phyloP scores from a whole-genome alignment of 2,113 vertebrate genomes.

The Tenrec ecaudatus region DNA sequence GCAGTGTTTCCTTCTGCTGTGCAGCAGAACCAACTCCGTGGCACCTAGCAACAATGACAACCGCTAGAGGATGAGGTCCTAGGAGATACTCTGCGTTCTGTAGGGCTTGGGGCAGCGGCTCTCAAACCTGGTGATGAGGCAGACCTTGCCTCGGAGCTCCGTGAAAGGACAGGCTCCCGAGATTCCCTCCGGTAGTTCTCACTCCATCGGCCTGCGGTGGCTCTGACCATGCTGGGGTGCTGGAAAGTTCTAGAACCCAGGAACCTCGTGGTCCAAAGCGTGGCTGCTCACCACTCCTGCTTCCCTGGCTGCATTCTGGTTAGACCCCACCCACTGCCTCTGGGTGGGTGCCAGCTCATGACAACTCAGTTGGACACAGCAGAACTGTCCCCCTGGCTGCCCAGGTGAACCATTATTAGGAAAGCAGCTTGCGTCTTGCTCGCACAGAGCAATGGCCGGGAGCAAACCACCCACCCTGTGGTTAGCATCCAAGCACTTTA shows the following conservation, averaged over 20 bases:
- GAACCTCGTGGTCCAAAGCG: not conserved
- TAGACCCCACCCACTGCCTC: not conserved
- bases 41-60: too few species aligned
- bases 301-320: not conserved
- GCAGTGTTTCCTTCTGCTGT: too few species aligned
- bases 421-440: too few species aligned
- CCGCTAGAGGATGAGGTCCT: not conserved
- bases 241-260: not conserved
- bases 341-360: not conserved
- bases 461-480: too few species aligned
- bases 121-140: not conserved
- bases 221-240: too few species aligned
- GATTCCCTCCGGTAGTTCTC: not conserved
- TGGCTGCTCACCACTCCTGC: not conserved
- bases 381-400: too few species aligned
- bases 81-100: accelerated
- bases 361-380: too few species aligned
- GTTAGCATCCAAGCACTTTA: too few species aligned
- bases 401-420: too few species aligned
- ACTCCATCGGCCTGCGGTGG: not conserved
- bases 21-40: too few species aligned
- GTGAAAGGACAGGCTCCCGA: not conserved
- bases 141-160: not conserved
- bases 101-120: not conserved
- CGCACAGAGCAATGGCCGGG: too few species aligned